Evolutionary conservation across 2,797 vertebrate genomes (phyloP).

Genomic region (Anomalospiza imberbis): DNA sequence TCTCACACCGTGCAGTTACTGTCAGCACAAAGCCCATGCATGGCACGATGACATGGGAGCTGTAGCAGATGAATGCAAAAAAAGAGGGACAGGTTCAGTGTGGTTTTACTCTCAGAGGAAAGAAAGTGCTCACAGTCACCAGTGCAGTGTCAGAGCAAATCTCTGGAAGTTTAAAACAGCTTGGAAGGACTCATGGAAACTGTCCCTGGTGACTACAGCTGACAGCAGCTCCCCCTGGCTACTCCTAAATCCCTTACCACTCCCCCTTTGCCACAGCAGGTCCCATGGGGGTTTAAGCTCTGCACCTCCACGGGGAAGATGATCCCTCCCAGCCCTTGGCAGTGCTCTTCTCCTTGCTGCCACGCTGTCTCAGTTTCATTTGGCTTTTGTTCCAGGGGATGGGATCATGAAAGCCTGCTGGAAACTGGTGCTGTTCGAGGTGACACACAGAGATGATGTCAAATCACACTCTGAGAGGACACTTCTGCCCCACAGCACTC

Average conservation of each 20-base stretch:
- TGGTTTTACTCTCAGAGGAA: not conserved
- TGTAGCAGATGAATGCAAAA: not conserved
- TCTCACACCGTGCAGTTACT: not conserved
- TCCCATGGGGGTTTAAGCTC: not conserved
- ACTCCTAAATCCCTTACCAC: not conserved
- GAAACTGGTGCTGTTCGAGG: not conserved
- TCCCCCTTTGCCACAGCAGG: not conserved
- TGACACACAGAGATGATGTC: not conserved
- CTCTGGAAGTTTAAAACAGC: not conserved
- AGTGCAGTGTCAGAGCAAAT: not conserved
- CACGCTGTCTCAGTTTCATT: rapidly evolving
- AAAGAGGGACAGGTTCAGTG: not conserved
- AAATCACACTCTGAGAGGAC: not conserved
- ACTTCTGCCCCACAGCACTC: not conserved
- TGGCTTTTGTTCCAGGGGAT: not conserved
- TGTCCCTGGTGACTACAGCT: not conserved
- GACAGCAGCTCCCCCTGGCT: not conserved
- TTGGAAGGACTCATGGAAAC: not conserved
- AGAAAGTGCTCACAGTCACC: not conserved
- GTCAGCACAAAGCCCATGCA: not conserved
- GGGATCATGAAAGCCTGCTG: not conserved
- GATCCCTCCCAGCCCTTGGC: not conserved
- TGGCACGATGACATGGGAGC: not conserved
- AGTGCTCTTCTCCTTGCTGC: not conserved
- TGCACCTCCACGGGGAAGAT: not conserved